A percentile compares a stretch with the other conserved stretches of the same genome.
Evolutionary conservation across 2,888 invertebrate genomes (phyloP).

Genomic region (Caenorhabditis plicata): DNA sequence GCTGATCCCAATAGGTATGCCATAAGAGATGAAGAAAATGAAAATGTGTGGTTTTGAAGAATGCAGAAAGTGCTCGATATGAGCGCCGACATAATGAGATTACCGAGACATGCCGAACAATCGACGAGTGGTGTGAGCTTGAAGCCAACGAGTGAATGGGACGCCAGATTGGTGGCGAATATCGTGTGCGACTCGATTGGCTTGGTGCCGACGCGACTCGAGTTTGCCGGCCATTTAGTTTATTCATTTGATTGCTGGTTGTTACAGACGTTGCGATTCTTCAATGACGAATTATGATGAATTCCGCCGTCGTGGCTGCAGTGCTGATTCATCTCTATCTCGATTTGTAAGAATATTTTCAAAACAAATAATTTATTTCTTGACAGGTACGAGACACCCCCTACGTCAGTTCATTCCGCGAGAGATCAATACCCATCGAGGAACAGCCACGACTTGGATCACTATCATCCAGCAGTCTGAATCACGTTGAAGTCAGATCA

Average conservation of each 20-base stretch:
- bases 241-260: no score
- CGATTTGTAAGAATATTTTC: no score
- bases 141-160: slow-evolving; percentile 43
- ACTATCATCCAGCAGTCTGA: slow-evolving; percentile 24
- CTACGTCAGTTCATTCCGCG: slow-evolving; percentile 52
- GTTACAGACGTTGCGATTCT: no score
- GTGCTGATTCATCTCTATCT: slow-evolving; percentile 37
- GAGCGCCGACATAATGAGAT: slow-evolving; percentile 40
- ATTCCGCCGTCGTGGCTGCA: slow-evolving; percentile 35
- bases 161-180: slow-evolving; percentile 28
- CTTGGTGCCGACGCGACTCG: slow-evolving; percentile 17
- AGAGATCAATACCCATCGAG: slow-evolving; percentile 36
- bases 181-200: slow-evolving; percentile 29
- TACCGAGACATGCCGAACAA: slow-evolving; percentile 24
- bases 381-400: slow-evolving; percentile 45
- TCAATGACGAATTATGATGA: no score
- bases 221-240: no score
- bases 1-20: slow-evolving; percentile 37
- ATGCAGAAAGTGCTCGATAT: slow-evolving; percentile 48
- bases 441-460: slow-evolving; percentile 21
- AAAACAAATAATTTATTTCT: no score
- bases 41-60: slow-evolving; percentile 14
- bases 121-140: slow-evolving; percentile 15
- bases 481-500: slow-evolving; percentile 34
- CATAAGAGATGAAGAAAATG: not conserved